Conservation (phyloP, 2,113 vertebrate genomes). For the Brienomyrus brachyistius region DNA sequence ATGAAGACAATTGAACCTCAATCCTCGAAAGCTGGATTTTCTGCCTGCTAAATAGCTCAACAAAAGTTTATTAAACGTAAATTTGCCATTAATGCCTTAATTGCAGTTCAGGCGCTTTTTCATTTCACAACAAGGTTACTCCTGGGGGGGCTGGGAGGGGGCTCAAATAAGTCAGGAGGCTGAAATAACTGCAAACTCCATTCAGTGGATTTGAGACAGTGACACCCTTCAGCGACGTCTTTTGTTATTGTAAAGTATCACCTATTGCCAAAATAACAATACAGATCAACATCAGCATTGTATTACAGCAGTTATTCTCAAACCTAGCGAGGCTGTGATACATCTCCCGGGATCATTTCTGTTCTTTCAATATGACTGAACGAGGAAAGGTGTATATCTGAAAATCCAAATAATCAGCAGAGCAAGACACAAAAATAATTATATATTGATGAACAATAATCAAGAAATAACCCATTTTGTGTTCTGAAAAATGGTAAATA, state of each 20-base stretch:
- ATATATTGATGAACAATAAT: neutral
- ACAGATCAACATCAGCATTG: neutral
- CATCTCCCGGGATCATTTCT: neutral
- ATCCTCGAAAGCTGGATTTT: neutral
- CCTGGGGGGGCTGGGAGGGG: neutral
- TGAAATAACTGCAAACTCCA: neutral
- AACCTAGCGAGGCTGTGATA: neutral
- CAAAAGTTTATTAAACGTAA: neutral
- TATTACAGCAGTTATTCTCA: neutral
- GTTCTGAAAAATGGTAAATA: slow-evolving; percentile 11
- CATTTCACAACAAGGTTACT: neutral
- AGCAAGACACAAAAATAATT: neutral
- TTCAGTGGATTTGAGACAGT: neutral
- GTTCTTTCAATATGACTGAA: neutral
- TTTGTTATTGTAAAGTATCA: neutral
- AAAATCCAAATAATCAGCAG: neutral
- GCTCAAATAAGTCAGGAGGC: neutral
- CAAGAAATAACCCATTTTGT: neutral
- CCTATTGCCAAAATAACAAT: neutral
- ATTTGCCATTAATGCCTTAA: neutral
- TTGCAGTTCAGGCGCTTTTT: slow-evolving; percentile 7
- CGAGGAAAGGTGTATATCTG: neutral
- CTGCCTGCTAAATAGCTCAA: neutral
- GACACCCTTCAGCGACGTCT: neutral
- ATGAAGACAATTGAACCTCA: neutral